Percentiles rank a stretch among this genome's conserved stretches.
Evolutionary conservation across 2,797 vertebrate genomes (phyloP).

Genomic region (Alauda arvensis): DNA sequence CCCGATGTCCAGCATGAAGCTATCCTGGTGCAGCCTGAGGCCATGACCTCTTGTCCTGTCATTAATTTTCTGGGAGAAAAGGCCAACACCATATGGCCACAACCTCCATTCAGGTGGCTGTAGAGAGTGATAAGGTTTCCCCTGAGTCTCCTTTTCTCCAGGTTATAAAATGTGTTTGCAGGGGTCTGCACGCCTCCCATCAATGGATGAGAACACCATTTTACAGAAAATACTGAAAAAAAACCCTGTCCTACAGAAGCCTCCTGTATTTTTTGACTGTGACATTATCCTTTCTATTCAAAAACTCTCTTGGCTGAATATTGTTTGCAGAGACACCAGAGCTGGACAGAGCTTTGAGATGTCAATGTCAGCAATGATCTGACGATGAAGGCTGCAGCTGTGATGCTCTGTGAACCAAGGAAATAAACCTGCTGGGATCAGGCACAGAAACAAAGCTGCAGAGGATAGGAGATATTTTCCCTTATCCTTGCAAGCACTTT

Average conservation of each 20-base stretch:
- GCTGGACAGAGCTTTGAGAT: background rate
- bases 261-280: background rate
- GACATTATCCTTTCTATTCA: background rate
- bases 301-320: background rate
- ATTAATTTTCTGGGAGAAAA: background rate
- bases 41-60: background rate
- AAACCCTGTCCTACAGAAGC: fast-evolving
- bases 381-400: background rate
- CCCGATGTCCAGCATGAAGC: background rate
- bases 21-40: background rate
- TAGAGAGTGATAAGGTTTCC: background rate
- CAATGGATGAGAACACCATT: background rate
- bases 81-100: fast-evolving
- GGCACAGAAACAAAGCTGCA: background rate
- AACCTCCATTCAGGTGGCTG: background rate
- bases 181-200: background rate
- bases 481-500: background rate
- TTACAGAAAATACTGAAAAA: background rate
- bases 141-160: background rate
- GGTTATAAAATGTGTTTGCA: fast-evolving
- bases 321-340: background rate
- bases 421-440: background rate
- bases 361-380: background rate
- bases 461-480: background rate
- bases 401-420: background rate